Evolutionary conservation across 2,113 vertebrate genomes (phyloP), one percentile per base, ranked within the genome.

Genomic region (Holacanthus passer): DNA sequence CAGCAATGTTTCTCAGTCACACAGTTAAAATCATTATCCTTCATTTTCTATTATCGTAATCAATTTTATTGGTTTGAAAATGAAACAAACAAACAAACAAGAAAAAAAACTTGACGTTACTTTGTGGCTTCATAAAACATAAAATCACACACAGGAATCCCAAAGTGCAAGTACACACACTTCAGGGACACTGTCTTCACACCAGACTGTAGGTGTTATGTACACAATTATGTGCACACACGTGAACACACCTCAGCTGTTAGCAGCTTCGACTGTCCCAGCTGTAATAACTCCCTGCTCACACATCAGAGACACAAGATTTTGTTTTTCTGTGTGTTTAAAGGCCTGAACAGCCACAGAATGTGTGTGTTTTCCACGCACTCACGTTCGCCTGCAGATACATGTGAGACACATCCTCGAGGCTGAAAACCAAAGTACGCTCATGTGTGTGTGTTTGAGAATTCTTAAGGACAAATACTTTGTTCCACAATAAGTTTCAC

Each of bases 231-330:
- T n/a, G 29, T 31, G 19, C 45, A 29, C 45, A 53, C 50, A 32
- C 47, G 7, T 20, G 47, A 31, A 74, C 58, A 68, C 29, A 48
- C 53, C 6, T 63, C n/a, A 64, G 16, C 77, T 60, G 32, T 65
- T 24, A 67, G 69, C 12, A 58, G 50, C 58, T 31, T 20, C 29
- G 65, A 50, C 75, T 47, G 53, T 81, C 17, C 52, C 43, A 29
- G 50, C 63, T 45, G 56, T 78, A 82, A 79, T 62, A 62, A 77
- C 53, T 86, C 74, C 63, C 37, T 62, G 20, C 74, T 58, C 74
- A 59, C 64, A 75, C 65, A 82, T 87, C 58, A 83, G 75, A 83
- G 41, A n/a, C 52, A 50, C 16, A n/a, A 47, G 80, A 20, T 41
- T 80, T 22, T 67, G 37, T 64, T 17, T 27, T 16, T 29, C 7